These are phyloP conservation scores for Calephelis nemesis DNA, from an alignment of 1,140 invertebrate genomes.

Conservation along the genomic window DNA sequence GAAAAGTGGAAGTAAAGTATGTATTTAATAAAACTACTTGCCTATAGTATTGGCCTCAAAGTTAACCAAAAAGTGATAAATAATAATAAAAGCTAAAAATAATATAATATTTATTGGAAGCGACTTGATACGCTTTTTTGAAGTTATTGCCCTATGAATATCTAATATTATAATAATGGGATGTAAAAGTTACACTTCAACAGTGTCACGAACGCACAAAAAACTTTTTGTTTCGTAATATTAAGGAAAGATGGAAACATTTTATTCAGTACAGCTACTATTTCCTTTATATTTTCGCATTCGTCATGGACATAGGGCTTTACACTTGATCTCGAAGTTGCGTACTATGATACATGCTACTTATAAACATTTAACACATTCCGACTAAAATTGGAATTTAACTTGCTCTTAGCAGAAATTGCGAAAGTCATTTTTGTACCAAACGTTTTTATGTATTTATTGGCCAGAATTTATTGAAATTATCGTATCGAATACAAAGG, in stretches of 20 bases:
- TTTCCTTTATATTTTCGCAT: conserved; percentile 13
- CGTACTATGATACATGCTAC: conserved; percentile 20
- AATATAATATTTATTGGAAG: no score
- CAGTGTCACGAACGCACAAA: no score
- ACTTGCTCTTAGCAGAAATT: conserved; percentile 10
- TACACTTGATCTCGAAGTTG: conserved; percentile 16
- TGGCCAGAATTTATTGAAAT: background rate
- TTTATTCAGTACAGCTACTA: background rate
- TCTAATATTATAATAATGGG: background rate
- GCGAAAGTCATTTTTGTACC: conserved; percentile 21
- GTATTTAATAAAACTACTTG: no score
- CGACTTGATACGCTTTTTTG: background rate
- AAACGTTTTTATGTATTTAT: background rate
- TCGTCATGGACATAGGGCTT: background rate
- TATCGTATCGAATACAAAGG: no score
- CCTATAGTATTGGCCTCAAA: no score
- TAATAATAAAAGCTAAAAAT: no score
- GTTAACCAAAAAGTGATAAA: no score
- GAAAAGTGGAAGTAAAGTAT: no score
- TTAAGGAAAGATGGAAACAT: background rate
- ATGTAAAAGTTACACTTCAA: background rate
- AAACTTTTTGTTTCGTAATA: no score
- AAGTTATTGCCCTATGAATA: background rate
- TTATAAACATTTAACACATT: conserved; percentile 24
- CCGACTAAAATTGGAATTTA: conserved; percentile 22